A percentile compares a stretch with the other conserved stretches of the same genome.
phyloP scores from a whole-genome alignment of 2,113 vertebrate genomes.

The Phaethon lepturus region DNA sequence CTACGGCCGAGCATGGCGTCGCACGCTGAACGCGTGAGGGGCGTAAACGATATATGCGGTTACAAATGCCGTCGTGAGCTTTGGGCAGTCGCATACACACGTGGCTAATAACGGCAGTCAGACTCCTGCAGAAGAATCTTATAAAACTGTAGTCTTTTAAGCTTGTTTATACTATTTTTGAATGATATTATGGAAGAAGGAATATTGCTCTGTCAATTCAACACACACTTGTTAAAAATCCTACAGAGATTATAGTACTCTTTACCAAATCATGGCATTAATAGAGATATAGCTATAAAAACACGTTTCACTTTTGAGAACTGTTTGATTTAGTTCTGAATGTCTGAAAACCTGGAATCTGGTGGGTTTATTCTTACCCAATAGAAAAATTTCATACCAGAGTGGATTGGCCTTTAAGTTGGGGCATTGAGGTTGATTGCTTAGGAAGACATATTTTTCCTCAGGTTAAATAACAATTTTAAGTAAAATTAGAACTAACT shows the following conservation, averaged over 20 bases:
- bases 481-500: background rate
- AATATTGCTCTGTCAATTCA: background rate
- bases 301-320: accelerated
- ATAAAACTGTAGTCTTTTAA: background rate
- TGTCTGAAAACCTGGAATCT: background rate
- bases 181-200: background rate
- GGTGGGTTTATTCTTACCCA: accelerated
- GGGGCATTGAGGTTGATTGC: background rate
- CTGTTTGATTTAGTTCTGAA: background rate
- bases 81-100: accelerated
- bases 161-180: background rate
- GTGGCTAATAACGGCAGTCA: background rate
- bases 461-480: background rate
- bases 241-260: accelerated
- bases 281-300: background rate
- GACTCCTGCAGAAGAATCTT: background rate
- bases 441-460: background rate
- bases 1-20: accelerated
- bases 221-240: accelerated
- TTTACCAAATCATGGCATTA: background rate
- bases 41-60: accelerated
- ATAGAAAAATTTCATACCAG: background rate
- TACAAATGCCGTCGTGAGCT: accelerated
- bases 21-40: accelerated
- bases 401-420: background rate